Percentiles rank a stretch among this genome's conserved stretches.
These are phyloP conservation scores for Noctuana brunneofusca DNA, from an alignment of 2,888 invertebrate genomes.

Conservation along the genomic window DNA sequence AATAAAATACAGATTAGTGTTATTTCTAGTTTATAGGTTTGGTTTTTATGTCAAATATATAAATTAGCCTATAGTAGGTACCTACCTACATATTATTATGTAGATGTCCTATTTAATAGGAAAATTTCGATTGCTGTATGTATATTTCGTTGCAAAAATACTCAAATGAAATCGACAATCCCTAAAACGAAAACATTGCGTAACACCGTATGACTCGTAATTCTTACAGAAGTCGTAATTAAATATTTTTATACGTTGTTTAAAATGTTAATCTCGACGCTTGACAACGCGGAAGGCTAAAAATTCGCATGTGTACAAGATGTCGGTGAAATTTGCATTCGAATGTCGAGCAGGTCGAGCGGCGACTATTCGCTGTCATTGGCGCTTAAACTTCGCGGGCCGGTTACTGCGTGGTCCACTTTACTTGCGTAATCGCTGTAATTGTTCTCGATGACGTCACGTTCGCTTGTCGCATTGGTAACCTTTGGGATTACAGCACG, in stretches of 20 bases:
- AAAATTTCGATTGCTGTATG: too few relatives aligned
- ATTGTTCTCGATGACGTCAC: slow-evolving; percentile 44
- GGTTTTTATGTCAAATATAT: too few relatives aligned
- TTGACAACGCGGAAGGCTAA: slow-evolving; percentile 14
- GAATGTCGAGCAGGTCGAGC: slow-evolving; percentile 26
- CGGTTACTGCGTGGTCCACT: slow-evolving; percentile 45
- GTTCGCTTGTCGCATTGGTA: slow-evolving; percentile 23
- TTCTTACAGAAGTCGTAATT: slow-evolving; percentile 5
- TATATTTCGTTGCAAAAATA: too few relatives aligned
- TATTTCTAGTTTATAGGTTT: background rate
- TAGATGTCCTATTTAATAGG: too few relatives aligned
- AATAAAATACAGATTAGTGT: too few relatives aligned
- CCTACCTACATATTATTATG: too few relatives aligned
- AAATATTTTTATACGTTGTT: background rate
- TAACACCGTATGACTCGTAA: background rate
- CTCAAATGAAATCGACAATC: background rate
- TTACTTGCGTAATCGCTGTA: slow-evolving; percentile 51
- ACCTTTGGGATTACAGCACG: slow-evolving; percentile 34
- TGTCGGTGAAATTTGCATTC: slow-evolving; percentile 34
- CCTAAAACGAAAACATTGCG: background rate
- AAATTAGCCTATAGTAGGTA: too few relatives aligned
- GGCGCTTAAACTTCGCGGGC: slow-evolving; percentile 37
- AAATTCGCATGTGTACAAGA: slow-evolving; percentile 6
- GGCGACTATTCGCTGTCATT: slow-evolving; percentile 19
- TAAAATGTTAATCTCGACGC: background rate